phyloP scores from a whole-genome alignment of 2,888 invertebrate species.

The Athalia circularis region DNA sequence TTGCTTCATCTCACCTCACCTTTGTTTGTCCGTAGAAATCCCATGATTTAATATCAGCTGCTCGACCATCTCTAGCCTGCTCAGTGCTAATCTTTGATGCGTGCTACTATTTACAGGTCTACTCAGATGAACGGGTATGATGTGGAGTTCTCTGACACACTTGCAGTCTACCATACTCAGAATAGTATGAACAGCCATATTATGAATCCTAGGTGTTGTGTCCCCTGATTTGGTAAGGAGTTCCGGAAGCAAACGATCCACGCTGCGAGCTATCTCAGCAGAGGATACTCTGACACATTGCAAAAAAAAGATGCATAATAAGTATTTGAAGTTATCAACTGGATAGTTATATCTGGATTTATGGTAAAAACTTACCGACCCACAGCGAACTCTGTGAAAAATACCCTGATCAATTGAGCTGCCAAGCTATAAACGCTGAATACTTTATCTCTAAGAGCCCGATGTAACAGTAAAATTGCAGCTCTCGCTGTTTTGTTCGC shows the following conservation, averaged over 20 bases:
- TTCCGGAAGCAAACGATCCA: slow-evolving; percentile 90
- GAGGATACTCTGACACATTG: slow-evolving; percentile 81
- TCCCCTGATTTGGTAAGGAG: slow-evolving; percentile 90
- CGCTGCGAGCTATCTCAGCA: slow-evolving; percentile 87
- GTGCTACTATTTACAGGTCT: slow-evolving; percentile 90
- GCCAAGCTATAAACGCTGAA: slow-evolving; percentile 91
- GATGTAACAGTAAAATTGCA: slow-evolving; percentile 85
- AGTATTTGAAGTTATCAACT: too few relatives aligned
- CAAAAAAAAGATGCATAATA: too few relatives aligned
- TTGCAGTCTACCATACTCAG: slow-evolving; percentile 90
- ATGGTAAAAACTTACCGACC: slow-evolving; percentile 77
- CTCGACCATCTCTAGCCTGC: slow-evolving; percentile 91
- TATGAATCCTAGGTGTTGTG: slow-evolving; percentile 90
- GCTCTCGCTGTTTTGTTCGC: slow-evolving; percentile 90
- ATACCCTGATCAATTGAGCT: slow-evolving; percentile 86
- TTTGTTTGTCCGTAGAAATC: slow-evolving; percentile 90
- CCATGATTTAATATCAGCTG: slow-evolving; percentile 90
- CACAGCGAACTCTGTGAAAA: slow-evolving; percentile 90
- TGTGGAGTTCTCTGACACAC: slow-evolving; percentile 86
- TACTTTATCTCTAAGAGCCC: slow-evolving; percentile 90
- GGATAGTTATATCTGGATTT: not conserved
- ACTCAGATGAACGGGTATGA: slow-evolving; percentile 89
- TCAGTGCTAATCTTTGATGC: slow-evolving; percentile 89
- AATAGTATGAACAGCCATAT: slow-evolving; percentile 91
- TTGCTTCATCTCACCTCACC: slow-evolving; percentile 74